These are phyloP conservation scores for Turritopsis dohrnii DNA, from an alignment of 30 jellyfish, hydroid and myxozoan genomes.

Conservation along the genomic window DNA sequence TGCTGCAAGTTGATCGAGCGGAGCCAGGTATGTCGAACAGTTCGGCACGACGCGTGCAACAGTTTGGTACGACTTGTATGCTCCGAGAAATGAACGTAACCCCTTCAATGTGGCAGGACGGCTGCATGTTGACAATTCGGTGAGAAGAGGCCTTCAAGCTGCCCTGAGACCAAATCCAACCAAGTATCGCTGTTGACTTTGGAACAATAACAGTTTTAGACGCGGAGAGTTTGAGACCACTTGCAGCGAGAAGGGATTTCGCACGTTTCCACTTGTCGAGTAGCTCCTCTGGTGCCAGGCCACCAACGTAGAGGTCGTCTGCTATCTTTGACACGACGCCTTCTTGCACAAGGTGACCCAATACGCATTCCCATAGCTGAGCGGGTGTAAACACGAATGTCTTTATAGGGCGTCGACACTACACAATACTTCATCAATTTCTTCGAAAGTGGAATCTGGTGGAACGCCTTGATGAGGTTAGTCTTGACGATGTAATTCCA, in stretches of 20 bases:
- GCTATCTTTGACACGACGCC: conserved; percentile 41
- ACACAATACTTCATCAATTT: no score
- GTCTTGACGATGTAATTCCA: conserved; percentile 39
- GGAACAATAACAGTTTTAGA: conserved; percentile 17
- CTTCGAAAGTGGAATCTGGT: no score
- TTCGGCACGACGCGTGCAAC: conserved; percentile 27
- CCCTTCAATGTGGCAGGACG: conserved; percentile 5
- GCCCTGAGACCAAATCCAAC: conserved; percentile 52
- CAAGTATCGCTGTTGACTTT: conserved; percentile 34
- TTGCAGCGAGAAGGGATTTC: conserved; percentile 7
- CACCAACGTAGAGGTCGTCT: conserved; percentile 12
- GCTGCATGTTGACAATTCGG: conserved; percentile 21
- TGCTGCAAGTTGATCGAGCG: conserved; percentile 19
- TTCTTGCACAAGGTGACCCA: conserved; percentile 23
- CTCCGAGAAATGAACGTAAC: conserved; percentile 27
- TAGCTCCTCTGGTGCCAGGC: conserved; percentile 21
- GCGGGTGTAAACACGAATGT: conserved; percentile 37
- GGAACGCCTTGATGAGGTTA: conserved; percentile 39
- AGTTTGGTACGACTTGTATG: conserved; percentile 20
- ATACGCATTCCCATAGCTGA: conserved; percentile 63
- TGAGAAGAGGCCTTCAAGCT: conserved; percentile 40
- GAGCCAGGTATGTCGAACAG: conserved; percentile 18
- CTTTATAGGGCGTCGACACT: no score
- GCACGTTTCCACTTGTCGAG: conserved; percentile 12
- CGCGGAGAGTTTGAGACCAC: conserved; percentile 9